phyloP scores from a whole-genome alignment of 1,140 invertebrate genomes.

The Drosophila suzukii region DNA sequence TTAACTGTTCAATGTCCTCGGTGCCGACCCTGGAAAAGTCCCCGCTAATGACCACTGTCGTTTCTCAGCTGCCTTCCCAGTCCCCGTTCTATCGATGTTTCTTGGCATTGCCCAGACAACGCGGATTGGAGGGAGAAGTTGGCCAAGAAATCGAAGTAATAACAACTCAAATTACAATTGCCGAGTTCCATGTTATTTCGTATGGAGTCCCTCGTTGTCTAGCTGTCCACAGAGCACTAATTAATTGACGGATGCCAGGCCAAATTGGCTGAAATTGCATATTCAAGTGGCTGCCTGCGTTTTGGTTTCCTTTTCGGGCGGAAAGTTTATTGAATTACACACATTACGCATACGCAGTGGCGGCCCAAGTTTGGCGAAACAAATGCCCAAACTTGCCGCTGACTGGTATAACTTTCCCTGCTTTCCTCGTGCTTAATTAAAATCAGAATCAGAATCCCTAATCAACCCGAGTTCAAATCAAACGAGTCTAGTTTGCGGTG shows the following conservation, averaged over 20 bases:
- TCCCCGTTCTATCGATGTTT: background rate
- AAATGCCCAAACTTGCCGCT: constrained; percentile 23
- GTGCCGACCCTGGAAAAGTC: constrained; percentile 1
- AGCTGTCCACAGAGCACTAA: constrained; percentile 58
- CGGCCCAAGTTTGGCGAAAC: constrained; percentile 3
- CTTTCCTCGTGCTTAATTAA: constrained; percentile 17
- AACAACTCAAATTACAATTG: constrained; percentile 47
- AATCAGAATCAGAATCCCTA: constrained; percentile 6
- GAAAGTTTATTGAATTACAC: constrained; percentile 62
- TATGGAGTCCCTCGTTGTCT: constrained; percentile 3
- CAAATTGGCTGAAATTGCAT: constrained; percentile 64
- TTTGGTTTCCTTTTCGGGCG: constrained; percentile 49
- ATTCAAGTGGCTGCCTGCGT: constrained; percentile 38
- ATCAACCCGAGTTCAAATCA: constrained; percentile 38
- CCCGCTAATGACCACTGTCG: constrained; percentile 38
- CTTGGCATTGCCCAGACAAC: constrained; percentile 32
- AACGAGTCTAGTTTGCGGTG: constrained; percentile 32
- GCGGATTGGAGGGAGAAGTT: background rate
- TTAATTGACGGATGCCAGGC: constrained; percentile 64
- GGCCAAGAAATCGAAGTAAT: constrained; percentile 9
- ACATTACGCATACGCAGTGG: constrained; percentile 56
- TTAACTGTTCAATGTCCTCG: constrained; percentile 32
- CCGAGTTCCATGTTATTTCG: constrained; percentile 12
- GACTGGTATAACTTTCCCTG: constrained; percentile 5
- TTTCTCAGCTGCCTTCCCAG: constrained; percentile 4